Evolutionary conservation across 1,140 invertebrate genomes (phyloP).

Genomic region (Tribolium castaneum): DNA sequence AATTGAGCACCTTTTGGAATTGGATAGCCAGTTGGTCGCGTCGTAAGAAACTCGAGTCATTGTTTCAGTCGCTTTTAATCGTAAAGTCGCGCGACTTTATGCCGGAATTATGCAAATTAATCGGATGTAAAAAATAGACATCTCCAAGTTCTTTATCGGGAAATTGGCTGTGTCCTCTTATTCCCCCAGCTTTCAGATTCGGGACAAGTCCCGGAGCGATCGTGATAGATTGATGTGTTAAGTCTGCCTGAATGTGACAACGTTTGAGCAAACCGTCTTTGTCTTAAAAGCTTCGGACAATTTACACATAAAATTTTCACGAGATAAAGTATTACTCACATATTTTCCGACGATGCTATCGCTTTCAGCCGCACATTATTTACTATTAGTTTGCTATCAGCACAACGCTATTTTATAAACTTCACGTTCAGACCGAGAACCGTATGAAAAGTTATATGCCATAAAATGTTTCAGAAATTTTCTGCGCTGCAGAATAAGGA

Average conservation of each 20-base stretch:
- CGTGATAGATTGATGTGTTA: conserved; percentile 26
- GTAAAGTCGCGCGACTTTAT: conserved; percentile 1
- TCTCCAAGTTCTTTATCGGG: not conserved
- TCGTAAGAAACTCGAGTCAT: not conserved
- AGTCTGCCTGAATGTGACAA: conserved; percentile 26
- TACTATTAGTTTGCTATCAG: conserved; percentile 31
- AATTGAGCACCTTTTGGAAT: not conserved
- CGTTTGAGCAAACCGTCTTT: conserved; percentile 14
- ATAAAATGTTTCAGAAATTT: conserved; percentile 12
- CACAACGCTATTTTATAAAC: conserved; percentile 22
- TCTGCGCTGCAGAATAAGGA: not conserved
- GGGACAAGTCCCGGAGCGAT: not conserved
- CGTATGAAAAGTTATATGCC: conserved; percentile 11
- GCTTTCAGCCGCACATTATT: conserved; percentile 21
- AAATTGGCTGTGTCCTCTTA: conserved; percentile 15
- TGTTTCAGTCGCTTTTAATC: conserved; percentile 8
- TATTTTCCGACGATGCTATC: conserved; percentile 12
- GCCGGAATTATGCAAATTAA: conserved; percentile 12
- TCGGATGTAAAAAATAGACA: conserved; percentile 4
- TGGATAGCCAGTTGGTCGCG: not conserved
- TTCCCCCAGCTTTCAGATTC: conserved; percentile 17
- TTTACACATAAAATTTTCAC: conserved; percentile 29
- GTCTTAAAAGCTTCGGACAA: conserved; percentile 32
- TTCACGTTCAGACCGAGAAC: conserved; percentile 4
- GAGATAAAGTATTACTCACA: conserved; percentile 16